Evolutionary conservation across 2,888 invertebrate species (phyloP), one percentile per base, ranked within the genome.

Genomic region (Amaurobius ferox): DNA sequence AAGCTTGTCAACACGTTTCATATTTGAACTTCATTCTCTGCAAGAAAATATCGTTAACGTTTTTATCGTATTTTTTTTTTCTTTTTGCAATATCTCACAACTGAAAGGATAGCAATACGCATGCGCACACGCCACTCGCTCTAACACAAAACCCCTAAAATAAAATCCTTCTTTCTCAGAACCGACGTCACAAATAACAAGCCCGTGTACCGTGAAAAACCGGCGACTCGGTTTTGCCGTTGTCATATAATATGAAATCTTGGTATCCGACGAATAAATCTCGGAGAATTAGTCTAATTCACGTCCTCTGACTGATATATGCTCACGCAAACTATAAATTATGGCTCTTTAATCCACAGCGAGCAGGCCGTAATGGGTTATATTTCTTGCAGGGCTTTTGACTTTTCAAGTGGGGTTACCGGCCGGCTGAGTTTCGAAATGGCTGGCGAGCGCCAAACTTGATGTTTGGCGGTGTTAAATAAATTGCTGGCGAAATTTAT

Each of bases 221-320:
- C 55, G 29, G 35, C 71, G 62, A 77, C 66, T 77, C 77, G 77
- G 77, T 76, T 85, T 85, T 72, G 83, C 72, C 77, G 77, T 77
- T 85, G 83, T 85, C 83, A 72, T 85, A 85, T 85, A 85, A 72
- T 85, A 85, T 72, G 77, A 85, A 85, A 85, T 85, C 83, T 85
- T 77, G 77, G 83, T 85, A 85, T 77, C 67, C 48, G 44, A 77
- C 66, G 64, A 72, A 79, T 86, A 86, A 86, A 86, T 86, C 86
- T 86, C 66, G 11, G 55, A 78, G 79, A 86, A 86, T 86, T 86
- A 86, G 86, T 86, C 86, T 86, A 86, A 86, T 86, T 86, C 79
- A 78, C 72, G 78, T 86, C 74, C 62, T 70, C 73, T 79, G 79
- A 86, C 86, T 86, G 86, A 86, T 86, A 86, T 86, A 86, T 62